Percentiles rank a stretch among this genome's conserved stretches.
These are phyloP conservation scores for Malachius bipustulatus DNA, from an alignment of 2,888 invertebrate species.

Conservation along the genomic window DNA sequence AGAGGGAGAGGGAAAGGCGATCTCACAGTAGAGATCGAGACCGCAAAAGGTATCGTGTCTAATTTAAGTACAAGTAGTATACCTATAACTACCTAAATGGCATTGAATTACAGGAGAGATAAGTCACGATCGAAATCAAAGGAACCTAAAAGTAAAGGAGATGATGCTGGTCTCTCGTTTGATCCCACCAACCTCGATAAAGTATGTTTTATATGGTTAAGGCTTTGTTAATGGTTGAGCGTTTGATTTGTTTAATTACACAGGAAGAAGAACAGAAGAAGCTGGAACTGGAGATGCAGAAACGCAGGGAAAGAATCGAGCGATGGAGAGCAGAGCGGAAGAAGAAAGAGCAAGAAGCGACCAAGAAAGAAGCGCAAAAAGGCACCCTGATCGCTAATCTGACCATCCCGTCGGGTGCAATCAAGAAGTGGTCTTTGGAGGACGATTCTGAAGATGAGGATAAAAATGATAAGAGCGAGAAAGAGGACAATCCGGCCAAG, in stretches of 20 bases:
- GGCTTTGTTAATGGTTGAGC: background rate
- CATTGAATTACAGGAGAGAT: too few relatives aligned
- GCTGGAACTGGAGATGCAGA: constrained; percentile 91
- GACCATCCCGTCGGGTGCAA: constrained; percentile 38
- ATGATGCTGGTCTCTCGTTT: constrained; percentile 49
- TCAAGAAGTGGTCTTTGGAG: constrained; percentile 90
- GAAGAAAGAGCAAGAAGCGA: constrained; percentile 70
- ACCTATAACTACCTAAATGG: too few relatives aligned
- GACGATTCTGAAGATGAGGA: constrained; percentile 92
- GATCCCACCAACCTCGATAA: constrained; percentile 65
- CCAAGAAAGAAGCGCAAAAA: constrained; percentile 63
- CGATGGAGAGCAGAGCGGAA: constrained; percentile 91
- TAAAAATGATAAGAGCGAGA: constrained; percentile 35
- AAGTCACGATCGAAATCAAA: constrained; percentile 32
- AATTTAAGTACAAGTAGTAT: constrained; percentile 45
- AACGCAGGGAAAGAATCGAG: constrained; percentile 88
- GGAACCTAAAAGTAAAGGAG: constrained; percentile 40
- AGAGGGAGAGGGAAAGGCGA: constrained; percentile 28
- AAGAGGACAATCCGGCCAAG: constrained; percentile 21
- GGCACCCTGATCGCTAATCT: constrained; percentile 40
- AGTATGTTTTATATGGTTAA: constrained; percentile 34
- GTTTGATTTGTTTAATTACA: background rate
- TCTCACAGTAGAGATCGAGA: constrained; percentile 28
- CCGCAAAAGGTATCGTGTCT: constrained; percentile 21
- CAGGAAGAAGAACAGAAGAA: constrained; percentile 86